Percentiles rank a stretch among this genome's conserved stretches.
Evolutionary conservation across 2,113 vertebrate species (phyloP).

Genomic region (Pygoscelis antarcticus): DNA sequence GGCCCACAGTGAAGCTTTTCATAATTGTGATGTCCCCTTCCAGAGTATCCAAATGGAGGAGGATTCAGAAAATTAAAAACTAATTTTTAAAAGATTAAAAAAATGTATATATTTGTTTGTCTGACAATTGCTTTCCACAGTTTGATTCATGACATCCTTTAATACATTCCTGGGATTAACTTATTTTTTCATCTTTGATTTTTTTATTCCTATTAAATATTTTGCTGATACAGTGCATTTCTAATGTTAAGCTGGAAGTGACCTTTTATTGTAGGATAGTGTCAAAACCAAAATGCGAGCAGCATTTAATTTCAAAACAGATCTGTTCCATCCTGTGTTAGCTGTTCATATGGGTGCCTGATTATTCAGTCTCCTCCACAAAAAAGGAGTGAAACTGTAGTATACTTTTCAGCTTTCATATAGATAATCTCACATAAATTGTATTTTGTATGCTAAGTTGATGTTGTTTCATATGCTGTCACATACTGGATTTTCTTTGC

Average conservation of each 20-base stretch:
- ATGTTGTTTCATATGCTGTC: not conserved
- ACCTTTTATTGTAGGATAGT: not conserved
- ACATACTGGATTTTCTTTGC: not conserved
- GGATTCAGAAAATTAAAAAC: not conserved
- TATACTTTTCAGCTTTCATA: not conserved
- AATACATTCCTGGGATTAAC: not conserved
- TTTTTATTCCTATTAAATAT: not conserved
- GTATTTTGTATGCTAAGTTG: not conserved
- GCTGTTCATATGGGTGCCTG: not conserved
- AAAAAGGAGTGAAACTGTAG: not conserved
- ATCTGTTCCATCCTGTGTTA: not conserved
- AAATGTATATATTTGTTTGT: not conserved
- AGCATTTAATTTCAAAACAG: constrained; percentile 7
- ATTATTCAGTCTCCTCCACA: not conserved
- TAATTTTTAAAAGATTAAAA: not conserved
- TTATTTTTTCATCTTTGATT: not conserved
- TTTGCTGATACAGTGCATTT: not conserved
- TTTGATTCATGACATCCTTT: not conserved
- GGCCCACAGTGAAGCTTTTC: not conserved
- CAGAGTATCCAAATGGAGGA: not conserved
- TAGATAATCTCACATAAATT: not conserved
- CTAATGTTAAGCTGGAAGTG: not conserved
- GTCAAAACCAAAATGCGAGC: not conserved
- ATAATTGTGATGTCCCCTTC: not conserved
- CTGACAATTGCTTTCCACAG: not conserved